phyloP scores from a whole-genome alignment of 2,113 vertebrate species.

The Pleuronectes platessa region DNA sequence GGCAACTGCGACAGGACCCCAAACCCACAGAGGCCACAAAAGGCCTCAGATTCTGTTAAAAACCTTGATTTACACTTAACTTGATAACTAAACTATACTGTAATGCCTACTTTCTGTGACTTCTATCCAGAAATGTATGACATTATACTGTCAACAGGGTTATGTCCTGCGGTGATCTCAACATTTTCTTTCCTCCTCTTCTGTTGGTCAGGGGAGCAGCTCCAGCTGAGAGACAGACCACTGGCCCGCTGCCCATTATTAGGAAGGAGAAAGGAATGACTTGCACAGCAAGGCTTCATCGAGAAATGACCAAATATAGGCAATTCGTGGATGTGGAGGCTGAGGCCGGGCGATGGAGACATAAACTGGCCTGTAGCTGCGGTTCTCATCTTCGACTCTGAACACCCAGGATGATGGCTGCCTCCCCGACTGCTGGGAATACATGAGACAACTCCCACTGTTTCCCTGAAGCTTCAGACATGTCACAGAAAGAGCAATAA shows the following conservation, averaged over 20 bases:
- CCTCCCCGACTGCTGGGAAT: constrained; percentile 12
- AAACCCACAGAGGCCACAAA: too few species aligned
- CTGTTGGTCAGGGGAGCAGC: constrained; percentile 57
- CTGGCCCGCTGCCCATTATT: constrained; percentile 80
- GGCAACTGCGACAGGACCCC: too few species aligned
- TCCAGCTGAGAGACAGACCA: constrained; percentile 55
- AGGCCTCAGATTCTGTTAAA: too few species aligned
- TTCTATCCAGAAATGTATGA: background rate
- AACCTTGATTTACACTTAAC: background rate
- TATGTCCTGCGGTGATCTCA: constrained; percentile 19
- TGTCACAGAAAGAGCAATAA: constrained; percentile 4
- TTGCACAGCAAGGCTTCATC: constrained; percentile 68
- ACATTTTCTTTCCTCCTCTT: constrained; percentile 57
- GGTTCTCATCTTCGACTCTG: constrained; percentile 17
- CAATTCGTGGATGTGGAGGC: constrained; percentile 76
- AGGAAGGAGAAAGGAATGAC: constrained; percentile 84
- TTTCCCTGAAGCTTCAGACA: constrained; percentile 18
- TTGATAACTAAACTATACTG: background rate
- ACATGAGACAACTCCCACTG: constrained; percentile 6
- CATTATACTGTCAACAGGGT: background rate
- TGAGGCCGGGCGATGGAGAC: constrained; percentile 61
- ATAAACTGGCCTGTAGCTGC: constrained; percentile 63
- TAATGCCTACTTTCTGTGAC: background rate
- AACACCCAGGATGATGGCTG: constrained; percentile 29
- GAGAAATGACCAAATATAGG: constrained; percentile 86